Percentiles rank a stretch among this genome's conserved stretches.
Evolutionary conservation across 2,888 invertebrate genomes (phyloP).

Genomic region (Microplitis manilae): DNA sequence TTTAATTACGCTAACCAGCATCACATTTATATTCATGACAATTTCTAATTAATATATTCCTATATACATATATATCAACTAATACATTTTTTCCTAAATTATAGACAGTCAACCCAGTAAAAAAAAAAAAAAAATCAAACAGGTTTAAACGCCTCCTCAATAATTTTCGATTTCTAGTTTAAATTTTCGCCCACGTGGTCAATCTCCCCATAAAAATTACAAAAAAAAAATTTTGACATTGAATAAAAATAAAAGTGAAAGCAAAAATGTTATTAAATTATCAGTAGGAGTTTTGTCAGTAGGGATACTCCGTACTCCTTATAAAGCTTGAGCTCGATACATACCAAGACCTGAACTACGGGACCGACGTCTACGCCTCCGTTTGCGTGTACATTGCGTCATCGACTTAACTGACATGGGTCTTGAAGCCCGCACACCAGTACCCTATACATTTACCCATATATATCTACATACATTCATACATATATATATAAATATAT

Average conservation of each 20-base stretch:
- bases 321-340: constrained; percentile 55
- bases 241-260: background rate
- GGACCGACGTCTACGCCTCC: constrained; percentile 62
- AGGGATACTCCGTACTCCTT: constrained; percentile 61
- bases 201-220: background rate
- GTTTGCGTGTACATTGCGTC: constrained; percentile 60
- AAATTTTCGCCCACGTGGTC: background rate
- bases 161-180: too few relatives aligned
- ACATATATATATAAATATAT: constrained; percentile 7
- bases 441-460: background rate
- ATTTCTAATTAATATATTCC: too few relatives aligned
- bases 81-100: too few relatives aligned
- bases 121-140: too few relatives aligned
- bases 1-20: too few relatives aligned
- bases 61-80: too few relatives aligned
- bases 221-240: constrained; percentile 1
- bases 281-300: background rate
- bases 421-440: constrained; percentile 31
- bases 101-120: too few relatives aligned
- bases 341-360: constrained; percentile 44
- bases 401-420: constrained; percentile 55
- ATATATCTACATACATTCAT: background rate
- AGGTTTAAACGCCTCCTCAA: too few relatives aligned
- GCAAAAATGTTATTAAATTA: background rate
- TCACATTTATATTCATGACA: too few relatives aligned